These are phyloP conservation scores for Sinella curviseta DNA, from an alignment of 1,140 invertebrate genomes.

Conservation along the genomic window DNA sequence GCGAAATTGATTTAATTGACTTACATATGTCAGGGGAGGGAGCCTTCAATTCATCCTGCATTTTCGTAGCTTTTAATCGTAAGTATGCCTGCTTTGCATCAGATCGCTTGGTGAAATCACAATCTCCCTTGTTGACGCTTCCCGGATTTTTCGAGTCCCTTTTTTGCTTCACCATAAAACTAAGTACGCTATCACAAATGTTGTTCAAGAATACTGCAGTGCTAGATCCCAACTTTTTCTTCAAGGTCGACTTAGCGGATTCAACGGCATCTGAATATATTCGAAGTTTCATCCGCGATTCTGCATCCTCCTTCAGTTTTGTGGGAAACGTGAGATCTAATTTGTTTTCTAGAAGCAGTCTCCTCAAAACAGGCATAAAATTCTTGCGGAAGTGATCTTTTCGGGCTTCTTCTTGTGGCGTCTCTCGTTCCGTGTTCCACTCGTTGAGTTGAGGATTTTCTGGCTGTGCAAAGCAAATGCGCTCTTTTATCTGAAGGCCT, in stretches of 20 bases:
- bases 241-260: neutral
- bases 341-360: slow-evolving; percentile 27
- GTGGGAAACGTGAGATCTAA: neutral
- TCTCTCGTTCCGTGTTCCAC: slow-evolving; percentile 29
- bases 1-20: too few species aligned
- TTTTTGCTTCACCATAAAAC: neutral
- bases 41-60: neutral
- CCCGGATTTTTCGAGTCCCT: neutral
- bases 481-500: slow-evolving; percentile 71
- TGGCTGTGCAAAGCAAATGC: slow-evolving; percentile 64
- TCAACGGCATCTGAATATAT: slow-evolving; percentile 11
- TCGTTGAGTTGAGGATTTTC: slow-evolving; percentile 41
- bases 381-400: slow-evolving; percentile 30
- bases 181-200: neutral
- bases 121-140: neutral
- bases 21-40: too few species aligned
- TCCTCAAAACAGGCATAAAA: slow-evolving; percentile 32
- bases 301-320: neutral
- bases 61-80: neutral
- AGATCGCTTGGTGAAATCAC: neutral
- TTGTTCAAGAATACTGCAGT: neutral
- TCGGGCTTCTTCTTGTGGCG: slow-evolving; percentile 22
- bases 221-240: neutral
- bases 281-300: neutral
- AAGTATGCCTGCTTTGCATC: neutral